Evolutionary conservation across 2,113 vertebrate species (phyloP).

Genomic region (Sterrhoptilus dennistouni): DNA sequence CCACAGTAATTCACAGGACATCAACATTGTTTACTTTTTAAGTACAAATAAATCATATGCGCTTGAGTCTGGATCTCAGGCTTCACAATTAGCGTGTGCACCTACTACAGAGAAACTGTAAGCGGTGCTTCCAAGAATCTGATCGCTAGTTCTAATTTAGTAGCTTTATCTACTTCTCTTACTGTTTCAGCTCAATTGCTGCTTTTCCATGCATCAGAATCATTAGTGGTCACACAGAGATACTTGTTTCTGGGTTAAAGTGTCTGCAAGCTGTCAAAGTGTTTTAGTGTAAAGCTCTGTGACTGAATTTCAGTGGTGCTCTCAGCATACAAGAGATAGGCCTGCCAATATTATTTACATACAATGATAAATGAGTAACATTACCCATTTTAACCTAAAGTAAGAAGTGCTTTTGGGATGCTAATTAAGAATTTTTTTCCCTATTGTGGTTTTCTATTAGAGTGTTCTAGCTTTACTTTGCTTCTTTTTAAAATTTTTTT

Average conservation of each 20-base stretch:
- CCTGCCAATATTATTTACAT: constrained; percentile 16
- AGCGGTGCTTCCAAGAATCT: not conserved
- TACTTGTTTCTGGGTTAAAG: constrained; percentile 35
- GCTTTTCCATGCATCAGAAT: not conserved
- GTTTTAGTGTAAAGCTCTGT: constrained; percentile 20
- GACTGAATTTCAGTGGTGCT: not conserved
- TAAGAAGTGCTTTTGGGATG: not conserved
- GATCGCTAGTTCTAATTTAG: not conserved
- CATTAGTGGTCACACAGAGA: constrained; percentile 41
- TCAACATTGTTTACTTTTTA: not conserved
- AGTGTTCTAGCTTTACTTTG: not conserved
- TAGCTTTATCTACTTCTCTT: not conserved
- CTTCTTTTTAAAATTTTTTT: not conserved
- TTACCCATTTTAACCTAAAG: not conserved
- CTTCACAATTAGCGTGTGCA: not conserved
- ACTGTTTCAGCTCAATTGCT: not conserved
- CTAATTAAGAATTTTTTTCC: not conserved
- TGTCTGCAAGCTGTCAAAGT: constrained; percentile 33
- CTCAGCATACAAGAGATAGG: not conserved
- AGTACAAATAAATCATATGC: constrained; percentile 14
- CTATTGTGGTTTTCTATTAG: not conserved
- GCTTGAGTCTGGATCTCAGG: not conserved
- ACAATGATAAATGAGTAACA: not conserved
- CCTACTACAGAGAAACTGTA: not conserved
- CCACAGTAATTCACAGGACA: not conserved